A percentile compares a stretch with the other conserved stretches of the same genome.
These are phyloP conservation scores for Anolis carolinensis DNA, from an alignment of 2,113 vertebrate genomes.

Conservation along the genomic window DNA sequence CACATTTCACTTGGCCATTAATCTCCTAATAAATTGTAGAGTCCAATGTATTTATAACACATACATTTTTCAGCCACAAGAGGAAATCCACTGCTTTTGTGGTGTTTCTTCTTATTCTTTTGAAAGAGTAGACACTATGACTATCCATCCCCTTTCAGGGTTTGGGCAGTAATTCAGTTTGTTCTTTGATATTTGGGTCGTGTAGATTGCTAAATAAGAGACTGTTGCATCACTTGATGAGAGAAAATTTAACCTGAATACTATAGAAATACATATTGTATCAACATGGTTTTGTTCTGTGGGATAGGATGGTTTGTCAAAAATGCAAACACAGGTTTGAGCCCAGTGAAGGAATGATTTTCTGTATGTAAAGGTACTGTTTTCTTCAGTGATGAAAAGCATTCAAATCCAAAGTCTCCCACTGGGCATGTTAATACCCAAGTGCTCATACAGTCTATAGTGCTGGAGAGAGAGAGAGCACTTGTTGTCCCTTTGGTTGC, in stretches of 20 bases:
- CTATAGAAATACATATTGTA: neutral
- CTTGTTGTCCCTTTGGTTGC: neutral
- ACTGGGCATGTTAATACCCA: neutral
- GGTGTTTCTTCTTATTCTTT: neutral
- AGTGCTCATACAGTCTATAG: neutral
- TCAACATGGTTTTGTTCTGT: neutral
- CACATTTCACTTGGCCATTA: neutral
- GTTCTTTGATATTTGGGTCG: neutral
- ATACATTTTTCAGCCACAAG: neutral
- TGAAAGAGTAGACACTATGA: constrained; percentile 13
- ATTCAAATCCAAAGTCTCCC: neutral
- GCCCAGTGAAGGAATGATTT: neutral
- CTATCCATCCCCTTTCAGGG: neutral
- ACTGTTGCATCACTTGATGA: neutral
- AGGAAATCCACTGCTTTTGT: neutral
- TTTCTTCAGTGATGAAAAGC: neutral
- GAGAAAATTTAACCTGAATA: neutral
- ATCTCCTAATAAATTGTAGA: neutral
- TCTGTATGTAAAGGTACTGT: neutral
- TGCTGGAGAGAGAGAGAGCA: neutral
- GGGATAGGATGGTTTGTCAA: neutral
- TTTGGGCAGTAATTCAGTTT: constrained; percentile 21
- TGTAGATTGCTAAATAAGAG: neutral
- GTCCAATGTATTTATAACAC: neutral
- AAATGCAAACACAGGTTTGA: neutral